Evolutionary conservation across 2,888 invertebrate species (phyloP), one percentile per base, ranked within the genome.

Genomic region (Maniola hyperantus): DNA sequence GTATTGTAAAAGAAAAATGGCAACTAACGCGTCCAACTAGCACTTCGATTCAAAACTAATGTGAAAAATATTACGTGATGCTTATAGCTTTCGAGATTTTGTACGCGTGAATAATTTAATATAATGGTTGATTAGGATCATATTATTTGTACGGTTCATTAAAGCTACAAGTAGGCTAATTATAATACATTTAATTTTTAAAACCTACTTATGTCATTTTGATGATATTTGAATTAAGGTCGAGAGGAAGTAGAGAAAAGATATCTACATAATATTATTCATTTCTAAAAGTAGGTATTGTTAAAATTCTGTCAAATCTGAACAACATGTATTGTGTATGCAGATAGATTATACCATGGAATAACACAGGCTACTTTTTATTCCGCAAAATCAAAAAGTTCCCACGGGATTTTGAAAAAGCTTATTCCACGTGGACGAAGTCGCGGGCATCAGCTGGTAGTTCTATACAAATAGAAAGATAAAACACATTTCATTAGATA

Each of bases 1-100:
- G 73, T 77, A 82, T 86, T 84, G 81, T 82, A 81, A 75, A 83
- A 85, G 77, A 76, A 77, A 80, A 79, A 77, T 80, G 80, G 72
- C 69, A 70, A 62, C 57, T 57, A 59, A 62, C 57, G 36, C 39
- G 48, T 62, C 53, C 13, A 42, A 64, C 20, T 54, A 50, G 60
- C 51, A 64, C 48, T 51, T n/a, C 61, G 51, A 65, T 65, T 54
- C 53, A 64, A 66, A 67, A 61, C 46, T 51, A 70, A 70, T 64
- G 68, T 66, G 7, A 59, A 62, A 65, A 66, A 68, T 64, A 61
- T 70, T 70, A 70, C 70, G 66, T 70, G 70, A 68, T 61, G 50
- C 39, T n/a, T 34, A 2, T 18, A 39, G 26, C 57, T 62, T 53
- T 46, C 39, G 44, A 66, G 64, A 53, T 64, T 60, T 68, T 66